Evolutionary conservation across 2,797 vertebrate genomes (phyloP).

Genomic region (Sebastes baramenuke): DNA sequence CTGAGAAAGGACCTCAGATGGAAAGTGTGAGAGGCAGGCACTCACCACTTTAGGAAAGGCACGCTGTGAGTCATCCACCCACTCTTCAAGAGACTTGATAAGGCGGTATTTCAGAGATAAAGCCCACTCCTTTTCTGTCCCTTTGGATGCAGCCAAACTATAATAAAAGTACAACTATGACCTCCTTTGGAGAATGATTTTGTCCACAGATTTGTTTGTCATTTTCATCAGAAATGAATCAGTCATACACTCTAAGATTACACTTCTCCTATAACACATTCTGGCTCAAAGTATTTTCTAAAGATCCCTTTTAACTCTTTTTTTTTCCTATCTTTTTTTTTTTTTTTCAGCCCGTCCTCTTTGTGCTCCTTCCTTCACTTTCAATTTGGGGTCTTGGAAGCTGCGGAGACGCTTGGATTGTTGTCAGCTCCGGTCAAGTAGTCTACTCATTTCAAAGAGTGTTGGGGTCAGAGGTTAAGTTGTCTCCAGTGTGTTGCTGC

Average conservation of each 20-base stretch:
- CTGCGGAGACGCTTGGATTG: conserved; percentile 72
- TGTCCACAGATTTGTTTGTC: background rate
- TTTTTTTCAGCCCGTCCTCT: conserved; percentile 26
- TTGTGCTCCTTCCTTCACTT: conserved; percentile 73
- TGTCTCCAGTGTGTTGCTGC: conserved; percentile 86
- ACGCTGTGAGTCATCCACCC: conserved; percentile 64
- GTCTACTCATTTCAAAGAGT: conserved; percentile 87
- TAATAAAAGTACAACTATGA: background rate
- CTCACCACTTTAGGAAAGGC: conserved; percentile 76
- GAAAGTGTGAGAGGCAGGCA: conserved; percentile 40
- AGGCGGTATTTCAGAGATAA: conserved; percentile 68
- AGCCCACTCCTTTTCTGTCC: conserved; percentile 26
- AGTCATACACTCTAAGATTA: background rate
- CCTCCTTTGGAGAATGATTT: background rate
- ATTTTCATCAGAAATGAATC: conserved; percentile 10
- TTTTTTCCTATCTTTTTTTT: background rate
- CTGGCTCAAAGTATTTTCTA: conserved; percentile 6
- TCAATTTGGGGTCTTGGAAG: conserved; percentile 67
- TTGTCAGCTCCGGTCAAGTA: conserved; percentile 86
- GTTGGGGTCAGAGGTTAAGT: conserved; percentile 89
- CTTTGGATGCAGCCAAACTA: background rate
- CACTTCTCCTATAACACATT: background rate
- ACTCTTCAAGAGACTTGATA: conserved; percentile 71
- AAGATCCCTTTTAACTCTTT: conserved; percentile 30
- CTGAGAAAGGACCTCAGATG: conserved; percentile 9